phyloP scores from a whole-genome alignment of 1,140 invertebrate species.

The Neoseiulus cucumeris region DNA sequence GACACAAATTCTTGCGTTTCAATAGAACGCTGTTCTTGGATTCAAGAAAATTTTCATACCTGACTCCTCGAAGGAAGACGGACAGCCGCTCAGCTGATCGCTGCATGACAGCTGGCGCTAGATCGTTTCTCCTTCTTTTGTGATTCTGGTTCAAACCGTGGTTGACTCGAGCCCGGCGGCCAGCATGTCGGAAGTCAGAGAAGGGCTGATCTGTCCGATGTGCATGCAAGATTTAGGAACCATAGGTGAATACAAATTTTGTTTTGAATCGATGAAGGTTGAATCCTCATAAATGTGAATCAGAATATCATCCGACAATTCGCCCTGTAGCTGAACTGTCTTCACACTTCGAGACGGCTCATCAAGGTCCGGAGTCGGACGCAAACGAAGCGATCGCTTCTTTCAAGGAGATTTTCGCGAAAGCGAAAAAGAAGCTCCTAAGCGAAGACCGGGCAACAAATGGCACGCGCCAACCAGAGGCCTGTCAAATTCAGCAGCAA shows the following conservation, averaged over 20 bases:
- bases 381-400: not conserved
- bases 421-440: constrained; percentile 1
- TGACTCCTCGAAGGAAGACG: too few species aligned
- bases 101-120: too few species aligned
- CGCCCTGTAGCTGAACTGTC: not conserved
- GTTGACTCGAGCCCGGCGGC: not conserved
- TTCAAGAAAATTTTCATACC: too few species aligned
- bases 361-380: not conserved
- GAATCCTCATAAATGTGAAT: not conserved
- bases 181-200: constrained; percentile 40
- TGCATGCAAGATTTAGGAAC: constrained; percentile 71
- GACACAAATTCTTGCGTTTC: too few species aligned
- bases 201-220: constrained; percentile 82
- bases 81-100: too few species aligned
- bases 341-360: not conserved
- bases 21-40: too few species aligned
- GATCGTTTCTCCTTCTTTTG: too few species aligned
- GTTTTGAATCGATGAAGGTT: constrained; percentile 38
- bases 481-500: too few species aligned
- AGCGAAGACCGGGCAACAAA: not conserved
- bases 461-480: not conserved
- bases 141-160: too few species aligned
- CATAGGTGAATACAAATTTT: constrained; percentile 51
- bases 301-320: too few species aligned
- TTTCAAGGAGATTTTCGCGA: not conserved